A percentile compares a stretch with the other conserved stretches of the same genome.
These are phyloP conservation scores for Alcis repandata DNA, from an alignment of 2,888 invertebrate genomes.

Conservation along the genomic window DNA sequence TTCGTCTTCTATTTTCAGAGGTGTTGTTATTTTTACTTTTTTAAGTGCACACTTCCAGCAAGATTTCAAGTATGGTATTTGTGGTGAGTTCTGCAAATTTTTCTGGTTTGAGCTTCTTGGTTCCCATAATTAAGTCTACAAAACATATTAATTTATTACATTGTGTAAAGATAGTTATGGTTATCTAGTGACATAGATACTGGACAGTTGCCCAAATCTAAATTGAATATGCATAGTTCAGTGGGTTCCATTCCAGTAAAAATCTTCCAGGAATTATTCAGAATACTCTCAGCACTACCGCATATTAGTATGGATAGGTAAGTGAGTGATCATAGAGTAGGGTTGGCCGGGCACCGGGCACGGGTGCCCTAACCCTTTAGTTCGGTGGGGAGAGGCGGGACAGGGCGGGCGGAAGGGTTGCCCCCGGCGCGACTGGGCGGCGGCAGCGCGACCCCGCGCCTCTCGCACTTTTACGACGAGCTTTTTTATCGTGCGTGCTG, in stretches of 20 bases:
- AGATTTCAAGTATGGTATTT: no score
- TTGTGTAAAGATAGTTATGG: no score
- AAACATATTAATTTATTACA: no score
- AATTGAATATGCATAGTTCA: no score
- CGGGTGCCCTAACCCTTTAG: constrained; percentile 82
- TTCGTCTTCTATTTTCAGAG: background rate
- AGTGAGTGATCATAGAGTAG: constrained; percentile 52
- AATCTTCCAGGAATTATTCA: constrained; percentile 1
- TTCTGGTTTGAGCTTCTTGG: background rate
- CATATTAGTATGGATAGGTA: constrained; percentile 36
- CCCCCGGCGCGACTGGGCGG: constrained; percentile 65
- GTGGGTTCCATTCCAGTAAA: background rate
- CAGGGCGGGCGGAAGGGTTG: constrained; percentile 77
- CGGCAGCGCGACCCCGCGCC: constrained; percentile 65
- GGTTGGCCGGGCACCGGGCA: constrained; percentile 66
- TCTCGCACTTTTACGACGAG: constrained; percentile 83
- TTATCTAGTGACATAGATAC: no score
- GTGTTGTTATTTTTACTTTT: no score
- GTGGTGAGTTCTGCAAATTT: background rate
- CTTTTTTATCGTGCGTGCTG: constrained; percentile 87
- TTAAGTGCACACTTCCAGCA: no score
- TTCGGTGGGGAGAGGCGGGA: constrained; percentile 69
- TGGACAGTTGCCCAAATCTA: no score
- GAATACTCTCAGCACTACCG: background rate
- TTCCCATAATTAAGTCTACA: background rate